Base-by-base conservation (phyloP, 2,797 vertebrate genomes). In the Eulemur rubriventer region DNA sequence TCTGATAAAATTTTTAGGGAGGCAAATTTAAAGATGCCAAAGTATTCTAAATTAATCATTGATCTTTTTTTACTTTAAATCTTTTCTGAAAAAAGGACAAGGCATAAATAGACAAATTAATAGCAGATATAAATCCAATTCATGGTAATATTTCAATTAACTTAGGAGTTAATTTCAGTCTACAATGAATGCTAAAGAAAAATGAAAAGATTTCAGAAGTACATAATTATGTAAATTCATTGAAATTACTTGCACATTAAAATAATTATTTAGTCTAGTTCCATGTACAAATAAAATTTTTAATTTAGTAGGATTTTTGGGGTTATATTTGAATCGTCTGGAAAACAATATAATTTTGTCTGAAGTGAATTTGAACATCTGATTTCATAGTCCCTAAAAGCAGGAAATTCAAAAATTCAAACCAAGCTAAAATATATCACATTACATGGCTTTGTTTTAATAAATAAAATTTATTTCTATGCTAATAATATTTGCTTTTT, bases 331-430 rank as follows among this genome's bases (percentile, higher is more conserved):
- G 57, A 96, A 79, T 83, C 92, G 63, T 95, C 96, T 96, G 81
- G 92, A 96, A 96, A 94, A 96, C 41, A 92, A 87, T 76, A 69
- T 7, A 72, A 33, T 61, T 94, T 95, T 96, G 35, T 95, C 85
- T 91, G 73, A 70, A 97, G 81, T 96, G 90, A 72, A 91, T 96
- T 97, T 96, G 82, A 55, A 83, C 43, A 92, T 93, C 70, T 35
- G 91, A 75, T 79, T 82, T 95, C 57, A 85, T 91, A 63, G 52
- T 89, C 52, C 73, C 41, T 61, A 61, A 91, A 96, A 89, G 69
- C 4, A 95, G n/a, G 85, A 97, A 96, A 90, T 84, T 84, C 6
- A 96, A 83, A 97, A 89, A 87, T 95, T 79, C 43, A 90, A 96
- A 69, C 13, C 20, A 82, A 80, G 59, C 78, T 92, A 63, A 95